phyloP scores from a whole-genome alignment of 2,797 vertebrate species.

The Podarcis siculus region DNA sequence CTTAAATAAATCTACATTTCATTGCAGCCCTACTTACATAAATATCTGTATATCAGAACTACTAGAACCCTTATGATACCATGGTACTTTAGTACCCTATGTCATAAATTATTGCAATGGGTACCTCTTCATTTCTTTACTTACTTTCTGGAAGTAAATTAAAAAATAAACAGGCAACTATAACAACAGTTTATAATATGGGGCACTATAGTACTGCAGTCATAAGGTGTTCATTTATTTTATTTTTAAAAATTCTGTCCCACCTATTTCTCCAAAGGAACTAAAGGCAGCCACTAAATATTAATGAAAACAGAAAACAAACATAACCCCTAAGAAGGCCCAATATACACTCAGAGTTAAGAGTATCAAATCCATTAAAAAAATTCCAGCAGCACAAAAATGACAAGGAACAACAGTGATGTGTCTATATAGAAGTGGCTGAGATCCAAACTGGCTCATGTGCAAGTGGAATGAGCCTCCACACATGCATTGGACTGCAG shows the following conservation, averaged over 20 bases:
- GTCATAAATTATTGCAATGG: neutral
- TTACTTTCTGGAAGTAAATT: neutral
- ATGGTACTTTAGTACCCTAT: neutral
- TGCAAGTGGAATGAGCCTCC: neutral
- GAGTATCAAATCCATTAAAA: too few relatives aligned
- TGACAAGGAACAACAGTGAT: neutral
- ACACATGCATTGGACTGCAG: neutral
- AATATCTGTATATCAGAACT: conserved; percentile 23
- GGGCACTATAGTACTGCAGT: neutral
- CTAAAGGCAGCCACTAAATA: too few relatives aligned
- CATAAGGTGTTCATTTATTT: too few relatives aligned
- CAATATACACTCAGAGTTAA: too few relatives aligned
- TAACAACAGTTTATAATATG: neutral
- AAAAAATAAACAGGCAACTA: neutral
- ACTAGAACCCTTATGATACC: neutral
- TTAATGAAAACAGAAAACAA: too few relatives aligned
- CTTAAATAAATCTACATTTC: conserved; percentile 33
- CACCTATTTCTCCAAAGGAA: too few relatives aligned
- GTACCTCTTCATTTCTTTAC: neutral
- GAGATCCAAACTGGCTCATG: neutral
- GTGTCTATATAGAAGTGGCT: neutral
- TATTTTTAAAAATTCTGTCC: too few relatives aligned
- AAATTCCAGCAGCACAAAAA: neutral
- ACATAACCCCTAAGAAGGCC: too few relatives aligned
- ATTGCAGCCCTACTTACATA: conserved; percentile 12